Evolutionary conservation across 1,140 invertebrate genomes (phyloP).

Genomic region (Orchesella cincta): DNA sequence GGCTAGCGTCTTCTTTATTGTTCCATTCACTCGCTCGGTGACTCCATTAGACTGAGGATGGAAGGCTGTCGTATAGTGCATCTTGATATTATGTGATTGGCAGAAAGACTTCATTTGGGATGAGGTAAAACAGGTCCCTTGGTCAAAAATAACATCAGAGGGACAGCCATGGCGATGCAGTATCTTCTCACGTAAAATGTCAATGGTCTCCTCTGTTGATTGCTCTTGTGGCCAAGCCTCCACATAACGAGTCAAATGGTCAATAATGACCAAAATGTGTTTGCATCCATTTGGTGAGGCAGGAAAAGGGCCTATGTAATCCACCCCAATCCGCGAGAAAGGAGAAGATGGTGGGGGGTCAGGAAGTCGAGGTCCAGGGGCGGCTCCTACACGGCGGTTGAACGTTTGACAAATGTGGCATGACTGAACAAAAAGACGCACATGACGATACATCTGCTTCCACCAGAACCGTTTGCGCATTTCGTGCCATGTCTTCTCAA

Average conservation of each 20-base stretch:
- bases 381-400: not conserved
- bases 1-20: no score
- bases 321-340: conserved; percentile 20
- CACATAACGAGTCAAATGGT: no score
- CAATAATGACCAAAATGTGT: not conserved
- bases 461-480: not conserved
- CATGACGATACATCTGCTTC: not conserved
- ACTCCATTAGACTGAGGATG: conserved; percentile 48
- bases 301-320: conserved; percentile 37
- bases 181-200: not conserved
- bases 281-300: not conserved
- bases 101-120: conserved; percentile 51
- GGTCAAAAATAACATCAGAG: conserved; percentile 52
- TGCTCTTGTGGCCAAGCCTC: no score
- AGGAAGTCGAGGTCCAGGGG: not conserved
- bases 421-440: not conserved
- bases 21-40: no score
- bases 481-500: not conserved
- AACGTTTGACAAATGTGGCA: conserved; percentile 25
- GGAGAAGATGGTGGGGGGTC: not conserved
- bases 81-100: conserved; percentile 46
- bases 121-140: conserved; percentile 52
- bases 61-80: conserved; percentile 10
- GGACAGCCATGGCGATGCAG: conserved; percentile 44
- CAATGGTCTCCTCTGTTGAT: no score